Evolutionary conservation across 92 coral and sea anemone genomes (phyloP), one percentile per base, ranked within the genome.

Genomic region (Epizoanthus ramosus): DNA sequence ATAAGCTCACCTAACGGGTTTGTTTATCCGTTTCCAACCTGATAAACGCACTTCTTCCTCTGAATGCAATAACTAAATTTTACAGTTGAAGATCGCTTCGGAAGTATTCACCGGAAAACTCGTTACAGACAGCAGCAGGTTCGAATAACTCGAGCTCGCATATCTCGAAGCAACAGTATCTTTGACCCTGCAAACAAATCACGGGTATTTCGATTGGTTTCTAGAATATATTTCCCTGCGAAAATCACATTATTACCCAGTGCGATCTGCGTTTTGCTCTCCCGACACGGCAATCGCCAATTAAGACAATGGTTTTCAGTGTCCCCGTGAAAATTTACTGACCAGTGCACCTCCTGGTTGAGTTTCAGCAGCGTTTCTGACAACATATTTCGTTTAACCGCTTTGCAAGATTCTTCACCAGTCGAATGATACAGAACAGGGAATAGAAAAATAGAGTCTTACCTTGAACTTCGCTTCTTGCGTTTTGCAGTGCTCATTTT

Each of bases 401-500:
- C 52, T 8, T 47, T 21, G 35, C 60, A 43, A 77, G 63, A 19
- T 69, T 70, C 68, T 43, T 39, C 71, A 41, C 6, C 70, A 50
- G 24, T 13, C 41, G 41, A 61, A 21, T 43, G 14, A 22, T 43
- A 57, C 47, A 61, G 15, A 77, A 77, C 63, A 22, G 15, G n/a
- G 57, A 37, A 19, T 5, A 18, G 25, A 60, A 77, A 39, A 21
- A 14, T 47, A 10, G 41, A 60, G 43, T 47, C 95, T 74, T 91
- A 93, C 98, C 98, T 93, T 59, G 94, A 91, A 75, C 95, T 93
- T 3, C 98, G 93, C 98, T 92, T 93, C 83, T 93, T 93, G 75
- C 98, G 84, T 59, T 93, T 93, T 43, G 93, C 93, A 50, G 98
- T 90, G 80, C 98, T 93, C 98, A 93, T 93, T 79, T 77, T 77